Base-by-base conservation (phyloP, 2,888 invertebrate genomes). In the Strigamia transsilvanica region DNA sequence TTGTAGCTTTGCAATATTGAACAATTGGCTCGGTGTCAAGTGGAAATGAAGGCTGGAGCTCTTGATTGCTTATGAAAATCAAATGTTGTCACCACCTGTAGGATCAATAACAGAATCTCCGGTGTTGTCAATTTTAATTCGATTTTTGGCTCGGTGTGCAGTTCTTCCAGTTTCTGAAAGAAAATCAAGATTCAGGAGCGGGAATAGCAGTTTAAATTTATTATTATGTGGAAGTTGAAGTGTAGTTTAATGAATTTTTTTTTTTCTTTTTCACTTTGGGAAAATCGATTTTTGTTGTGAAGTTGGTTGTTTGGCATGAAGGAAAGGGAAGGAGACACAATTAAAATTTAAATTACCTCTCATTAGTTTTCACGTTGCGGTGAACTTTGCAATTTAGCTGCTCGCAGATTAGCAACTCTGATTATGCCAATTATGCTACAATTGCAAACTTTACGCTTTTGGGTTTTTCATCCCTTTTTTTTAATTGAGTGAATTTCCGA, bases 311-410 rank as follows among this genome's bases (percentile, higher is more conserved):
- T 73, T 73, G 73, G 73, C 32, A 27, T 32, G 32, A 73, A 73
- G 73, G 73, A 7, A 73, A 66, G 32, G 73, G 73, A 73, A 73
- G 27, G 73, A 32, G 73, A 73, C 73, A 73, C 73, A 73, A 73
- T 73, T 73, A 73, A 73, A 73, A 73, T 73, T 73, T 73, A 73
- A 73, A 73, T 73, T 73, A 73, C 73, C 73, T 73, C 73, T 73
- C 73, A 73, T 73, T 73, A 73, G 73, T 73, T 73, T 73, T 73
- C 73, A 73, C 73, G 73, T 73, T 73, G 73, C 73, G 73, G 73
- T 73, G 73, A 73, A 73, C 73, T 73, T 73, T 73, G 73, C 73
- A 73, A 73, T 73, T 73, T 73, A 73, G 73, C 73, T 73, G 73
- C 73, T 73, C 73, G 73, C 73, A 73, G 73, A 73, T 73, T 73